Conservation (phyloP, 2,888 invertebrate genomes). For the Xanthorhoe designata region DNA sequence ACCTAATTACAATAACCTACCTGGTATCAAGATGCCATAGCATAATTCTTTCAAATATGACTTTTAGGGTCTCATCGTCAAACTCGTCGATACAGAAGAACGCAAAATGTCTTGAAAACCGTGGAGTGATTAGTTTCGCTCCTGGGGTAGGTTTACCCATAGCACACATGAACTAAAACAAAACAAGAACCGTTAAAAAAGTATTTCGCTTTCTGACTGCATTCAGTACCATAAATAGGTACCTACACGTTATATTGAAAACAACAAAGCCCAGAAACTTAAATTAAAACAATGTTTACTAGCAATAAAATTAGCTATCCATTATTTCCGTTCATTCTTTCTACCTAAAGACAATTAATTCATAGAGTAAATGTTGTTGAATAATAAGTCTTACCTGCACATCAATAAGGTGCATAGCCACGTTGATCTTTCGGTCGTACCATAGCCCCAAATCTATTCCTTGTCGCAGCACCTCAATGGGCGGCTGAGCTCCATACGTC, state of each 20-base stretch:
- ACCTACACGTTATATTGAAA: no score
- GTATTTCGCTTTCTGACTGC: neutral
- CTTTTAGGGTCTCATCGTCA: constrained; percentile 92
- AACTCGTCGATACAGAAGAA: constrained; percentile 95
- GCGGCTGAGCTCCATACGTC: constrained; percentile 96
- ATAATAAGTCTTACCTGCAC: constrained; percentile 87
- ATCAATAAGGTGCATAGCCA: constrained; percentile 92
- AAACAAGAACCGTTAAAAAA: neutral
- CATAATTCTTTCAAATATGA: constrained; percentile 95
- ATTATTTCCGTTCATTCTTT: no score
- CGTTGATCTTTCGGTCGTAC: constrained; percentile 94
- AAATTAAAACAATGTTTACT: no score
- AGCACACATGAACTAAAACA: constrained; percentile 91
- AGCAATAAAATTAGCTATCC: no score
- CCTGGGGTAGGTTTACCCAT: constrained; percentile 93
- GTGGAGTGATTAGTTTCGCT: constrained; percentile 92
- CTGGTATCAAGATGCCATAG: constrained; percentile 98
- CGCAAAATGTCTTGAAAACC: constrained; percentile 95
- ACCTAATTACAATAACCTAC: constrained; percentile 66
- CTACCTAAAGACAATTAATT: neutral
- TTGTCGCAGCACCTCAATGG: constrained; percentile 96
- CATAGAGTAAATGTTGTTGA: neutral
- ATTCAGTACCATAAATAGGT: no score
- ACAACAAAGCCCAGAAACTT: no score
- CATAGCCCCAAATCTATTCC: constrained; percentile 96